A percentile compares a stretch with the other conserved stretches of the same genome.
Evolutionary conservation across 2,797 vertebrate species (phyloP).

Genomic region (Lacerta agilis): DNA sequence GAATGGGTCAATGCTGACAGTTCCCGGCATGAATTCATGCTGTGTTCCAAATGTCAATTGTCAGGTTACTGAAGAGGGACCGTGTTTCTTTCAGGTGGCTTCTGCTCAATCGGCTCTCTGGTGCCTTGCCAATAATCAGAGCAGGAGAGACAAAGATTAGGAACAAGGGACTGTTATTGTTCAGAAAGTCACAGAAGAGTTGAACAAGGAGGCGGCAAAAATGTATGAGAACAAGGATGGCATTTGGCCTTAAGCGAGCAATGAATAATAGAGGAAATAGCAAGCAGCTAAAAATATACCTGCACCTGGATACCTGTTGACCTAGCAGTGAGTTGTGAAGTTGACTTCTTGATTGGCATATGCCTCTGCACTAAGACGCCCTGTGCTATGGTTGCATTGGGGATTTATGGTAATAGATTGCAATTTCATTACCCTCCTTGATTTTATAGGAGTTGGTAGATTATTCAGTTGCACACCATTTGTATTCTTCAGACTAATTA

Average conservation of each 20-base stretch:
- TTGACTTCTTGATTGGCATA: neutral
- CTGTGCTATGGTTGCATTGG: neutral
- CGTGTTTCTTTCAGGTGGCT: conserved; percentile 13
- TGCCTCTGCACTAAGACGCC: neutral
- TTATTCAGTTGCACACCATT: conserved; percentile 35
- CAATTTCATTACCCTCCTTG: conserved; percentile 27
- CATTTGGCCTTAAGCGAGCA: conserved; percentile 19
- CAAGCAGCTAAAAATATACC: conserved; percentile 11
- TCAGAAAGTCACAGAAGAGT: neutral
- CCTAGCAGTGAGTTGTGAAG: neutral
- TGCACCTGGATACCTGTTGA: neutral
- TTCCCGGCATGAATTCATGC: neutral
- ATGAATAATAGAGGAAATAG: conserved; percentile 24
- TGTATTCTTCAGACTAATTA: conserved; percentile 38
- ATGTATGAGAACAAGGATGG: neutral
- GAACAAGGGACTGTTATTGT: neutral
- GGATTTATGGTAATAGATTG: conserved; percentile 21
- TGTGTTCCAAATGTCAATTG: conserved; percentile 12
- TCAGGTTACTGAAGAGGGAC: neutral
- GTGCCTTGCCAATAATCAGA: conserved; percentile 1
- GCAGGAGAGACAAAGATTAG: neutral
- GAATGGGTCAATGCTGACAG: neutral
- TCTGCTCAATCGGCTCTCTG: neutral
- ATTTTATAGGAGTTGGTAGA: conserved; percentile 40
- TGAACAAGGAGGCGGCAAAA: conserved; percentile 2